These are phyloP conservation scores for Chrysolina oricalcia DNA, from an alignment of 2,888 invertebrate species.

Conservation along the genomic window DNA sequence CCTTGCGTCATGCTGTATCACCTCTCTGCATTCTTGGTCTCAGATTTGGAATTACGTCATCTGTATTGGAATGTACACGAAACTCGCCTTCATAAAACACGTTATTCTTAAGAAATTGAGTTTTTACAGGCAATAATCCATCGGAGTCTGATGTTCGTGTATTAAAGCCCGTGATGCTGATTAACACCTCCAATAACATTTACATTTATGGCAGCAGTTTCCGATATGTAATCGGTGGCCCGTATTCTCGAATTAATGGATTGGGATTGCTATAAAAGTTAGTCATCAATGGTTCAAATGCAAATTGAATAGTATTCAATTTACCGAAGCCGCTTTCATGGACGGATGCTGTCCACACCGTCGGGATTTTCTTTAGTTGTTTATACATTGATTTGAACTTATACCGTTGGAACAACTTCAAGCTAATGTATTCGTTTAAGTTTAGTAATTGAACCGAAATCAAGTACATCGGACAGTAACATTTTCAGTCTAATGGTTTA, in stretches of 20 bases:
- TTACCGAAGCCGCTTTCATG: neutral
- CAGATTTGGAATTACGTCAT: neutral
- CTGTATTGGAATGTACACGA: neutral
- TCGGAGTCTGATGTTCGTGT: slow-evolving; percentile 29
- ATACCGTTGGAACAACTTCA: too few species aligned
- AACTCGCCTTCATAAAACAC: slow-evolving; percentile 2
- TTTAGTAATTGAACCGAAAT: too few species aligned
- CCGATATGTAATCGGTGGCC: slow-evolving; percentile 29
- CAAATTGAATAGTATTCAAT: neutral
- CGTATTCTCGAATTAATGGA: slow-evolving; percentile 4
- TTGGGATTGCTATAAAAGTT: slow-evolving; percentile 12
- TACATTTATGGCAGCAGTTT: slow-evolving; percentile 37
- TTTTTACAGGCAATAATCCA: slow-evolving; percentile 32
- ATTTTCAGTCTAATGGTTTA: too few species aligned
- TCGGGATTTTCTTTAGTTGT: too few species aligned
- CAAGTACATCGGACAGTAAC: too few species aligned
- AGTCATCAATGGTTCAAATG: neutral
- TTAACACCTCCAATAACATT: slow-evolving; percentile 37
- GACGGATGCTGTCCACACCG: neutral
- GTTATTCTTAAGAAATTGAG: slow-evolving; percentile 8
- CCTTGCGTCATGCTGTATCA: too few species aligned
- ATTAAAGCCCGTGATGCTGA: slow-evolving; percentile 7
- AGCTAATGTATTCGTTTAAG: too few species aligned
- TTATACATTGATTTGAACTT: too few species aligned
- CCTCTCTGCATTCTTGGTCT: neutral